Evolutionary conservation across 2,888 invertebrate genomes (phyloP).

Genomic region (Melanostoma mellinum): DNA sequence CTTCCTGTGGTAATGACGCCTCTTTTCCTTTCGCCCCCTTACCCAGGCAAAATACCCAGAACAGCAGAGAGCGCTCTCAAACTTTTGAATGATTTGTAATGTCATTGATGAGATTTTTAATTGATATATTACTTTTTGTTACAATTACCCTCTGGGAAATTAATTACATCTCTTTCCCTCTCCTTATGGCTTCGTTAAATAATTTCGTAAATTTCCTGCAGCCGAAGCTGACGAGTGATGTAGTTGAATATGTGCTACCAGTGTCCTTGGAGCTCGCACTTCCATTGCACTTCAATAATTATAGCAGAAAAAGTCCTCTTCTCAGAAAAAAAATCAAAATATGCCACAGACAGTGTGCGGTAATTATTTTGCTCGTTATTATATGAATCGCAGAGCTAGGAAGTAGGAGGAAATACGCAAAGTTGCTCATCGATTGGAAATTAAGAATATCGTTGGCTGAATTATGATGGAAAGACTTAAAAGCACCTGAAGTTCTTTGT

Average conservation of each 20-base stretch:
- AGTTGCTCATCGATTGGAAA: slow-evolving; percentile 50
- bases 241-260: background rate
- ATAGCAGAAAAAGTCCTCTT: too few relatives aligned
- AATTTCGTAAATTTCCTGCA: slow-evolving; percentile 49
- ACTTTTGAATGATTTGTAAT: slow-evolving; percentile 60
- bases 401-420: background rate
- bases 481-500: too few relatives aligned
- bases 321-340: too few relatives aligned
- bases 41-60: too few relatives aligned
- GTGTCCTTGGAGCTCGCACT: too few relatives aligned
- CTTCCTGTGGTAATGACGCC: background rate
- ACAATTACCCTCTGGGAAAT: slow-evolving; percentile 67
- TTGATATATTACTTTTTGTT: slow-evolving; percentile 72
- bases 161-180: slow-evolving; percentile 56
- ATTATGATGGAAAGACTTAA: too few relatives aligned
- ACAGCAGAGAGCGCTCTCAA: slow-evolving; percentile 31
- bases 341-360: too few relatives aligned
- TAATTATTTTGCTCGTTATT: too few relatives aligned
- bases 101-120: slow-evolving; percentile 71
- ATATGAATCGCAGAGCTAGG: background rate
- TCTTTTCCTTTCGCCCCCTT: background rate
- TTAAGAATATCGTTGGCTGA: background rate
- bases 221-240: background rate
- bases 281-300: too few relatives aligned
- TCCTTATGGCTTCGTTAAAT: slow-evolving; percentile 46